These are phyloP conservation scores for Aporrectodea caliginosa DNA, from an alignment of 1,140 invertebrate genomes.

Conservation along the genomic window DNA sequence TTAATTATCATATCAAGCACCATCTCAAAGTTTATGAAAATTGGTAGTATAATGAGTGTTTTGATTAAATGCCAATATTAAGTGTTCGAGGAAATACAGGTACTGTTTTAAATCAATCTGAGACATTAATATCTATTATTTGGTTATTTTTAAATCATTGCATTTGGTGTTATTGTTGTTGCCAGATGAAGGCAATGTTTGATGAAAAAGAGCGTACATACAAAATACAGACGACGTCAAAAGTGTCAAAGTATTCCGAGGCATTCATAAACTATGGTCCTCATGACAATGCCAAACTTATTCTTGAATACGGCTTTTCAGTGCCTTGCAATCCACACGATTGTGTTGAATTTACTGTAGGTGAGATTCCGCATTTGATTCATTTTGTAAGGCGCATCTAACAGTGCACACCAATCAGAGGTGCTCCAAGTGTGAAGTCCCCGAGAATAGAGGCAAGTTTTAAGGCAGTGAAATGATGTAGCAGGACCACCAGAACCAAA, in stretches of 20 bases:
- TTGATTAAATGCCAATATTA: neutral
- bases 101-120: neutral
- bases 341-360: neutral
- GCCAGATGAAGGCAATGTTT: neutral
- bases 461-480: neutral
- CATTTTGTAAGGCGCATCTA: neutral
- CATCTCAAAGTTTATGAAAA: neutral
- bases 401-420: too few species aligned
- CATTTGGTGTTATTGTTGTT: neutral
- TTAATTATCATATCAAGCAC: too few species aligned
- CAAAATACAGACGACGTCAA: neutral
- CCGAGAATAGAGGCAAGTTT: too few species aligned
- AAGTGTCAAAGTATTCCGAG: neutral
- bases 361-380: neutral
- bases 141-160: too few species aligned
- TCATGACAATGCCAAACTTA: neutral
- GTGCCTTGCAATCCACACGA: neutral
- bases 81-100: neutral
- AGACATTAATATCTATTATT: too few species aligned
- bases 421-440: too few species aligned
- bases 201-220: neutral
- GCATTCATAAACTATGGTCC: neutral
- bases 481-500: neutral
- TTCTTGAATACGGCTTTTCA: neutral
- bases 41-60: neutral